Base-by-base conservation (phyloP, 2,113 vertebrate genomes). In the Zapornia atra region DNA sequence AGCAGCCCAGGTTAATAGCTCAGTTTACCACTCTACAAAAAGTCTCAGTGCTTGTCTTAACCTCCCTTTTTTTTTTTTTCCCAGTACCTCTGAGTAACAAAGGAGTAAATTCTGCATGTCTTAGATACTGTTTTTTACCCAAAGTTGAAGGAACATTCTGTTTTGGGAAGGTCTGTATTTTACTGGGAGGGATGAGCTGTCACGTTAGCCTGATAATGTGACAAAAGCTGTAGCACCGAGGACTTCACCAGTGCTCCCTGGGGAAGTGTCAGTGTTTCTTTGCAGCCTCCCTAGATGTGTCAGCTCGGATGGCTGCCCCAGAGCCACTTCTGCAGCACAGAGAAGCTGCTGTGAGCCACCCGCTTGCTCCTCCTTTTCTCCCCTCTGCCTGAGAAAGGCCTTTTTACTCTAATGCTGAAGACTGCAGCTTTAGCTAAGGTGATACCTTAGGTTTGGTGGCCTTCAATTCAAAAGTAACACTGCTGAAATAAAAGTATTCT, bases 271-370 rank as follows among this genome's bases (percentile, higher is more conserved):
- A 80, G 25, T 3, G 2, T 79, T 82, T 56, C 34, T 83, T 71
- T 34, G 22, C 11, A 61, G 25, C 4, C 10, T 51, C 51, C 8
- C 56, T 51, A 8, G 22, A 28, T 31, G 4, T 26, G n/a, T 34
- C 25, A 48, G n/a, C 33, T 56, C 51, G 76, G 12, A 16, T 36
- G 57, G 22, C 20, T 72, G 57, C 8, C 18, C 46, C 34, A 60
- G 20, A 29, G 25, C 15, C 19, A 12, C 25, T 77, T 80, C 50
- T 83, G 31, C 24, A 33, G 5, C 1, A 2, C 20, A 0, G 0
- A 14, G 25, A 57, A 56, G 28, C 8, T 70, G 46, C 7, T 0
- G 2, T 51, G 22, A 29, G 34, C 20, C 57, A 42, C 19, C 5
- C 9, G 2, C 6, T 76, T 1, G 0, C 25, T 82, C 15, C 5